Conservation (phyloP, 2,888 invertebrate genomes). For the Cepaea hortensis region DNA sequence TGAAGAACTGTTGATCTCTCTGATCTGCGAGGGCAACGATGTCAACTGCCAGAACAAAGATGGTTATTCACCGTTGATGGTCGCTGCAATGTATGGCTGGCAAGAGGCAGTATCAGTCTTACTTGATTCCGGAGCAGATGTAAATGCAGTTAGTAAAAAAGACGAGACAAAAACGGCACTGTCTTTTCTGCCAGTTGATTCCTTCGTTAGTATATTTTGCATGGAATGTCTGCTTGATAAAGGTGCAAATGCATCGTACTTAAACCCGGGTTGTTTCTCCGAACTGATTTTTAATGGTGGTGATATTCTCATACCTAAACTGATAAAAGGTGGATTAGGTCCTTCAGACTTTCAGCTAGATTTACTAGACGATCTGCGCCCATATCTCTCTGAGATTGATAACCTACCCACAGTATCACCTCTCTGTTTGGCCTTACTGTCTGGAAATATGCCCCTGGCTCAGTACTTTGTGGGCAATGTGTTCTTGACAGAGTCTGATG, state of each 20-base stretch:
- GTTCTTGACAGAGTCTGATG: conserved; percentile 23
- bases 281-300: background rate
- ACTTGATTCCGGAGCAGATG: conserved; percentile 2
- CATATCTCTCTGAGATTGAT: background rate
- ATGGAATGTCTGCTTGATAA: background rate
- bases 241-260: conserved; percentile 7
- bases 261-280: background rate
- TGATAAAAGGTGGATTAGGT: conserved; percentile 10
- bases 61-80: conserved; percentile 2
- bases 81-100: background rate
- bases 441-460: conserved; percentile 3
- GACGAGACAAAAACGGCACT: conserved; percentile 15
- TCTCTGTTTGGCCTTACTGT: conserved; percentile 9
- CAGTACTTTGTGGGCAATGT: background rate
- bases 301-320: background rate
- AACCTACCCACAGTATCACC: background rate
- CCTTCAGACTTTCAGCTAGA: background rate
- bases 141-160: conserved; percentile 2
- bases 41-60: conserved; percentile 17
- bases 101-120: background rate
- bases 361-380: too few relatives aligned
- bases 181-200: background rate
- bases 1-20: too few relatives aligned
- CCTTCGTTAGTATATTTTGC: background rate
- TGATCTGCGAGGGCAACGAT: background rate